These are phyloP conservation scores for Salvelinus alpinus DNA, from an alignment of 2,113 vertebrate genomes.

Conservation along the genomic window DNA sequence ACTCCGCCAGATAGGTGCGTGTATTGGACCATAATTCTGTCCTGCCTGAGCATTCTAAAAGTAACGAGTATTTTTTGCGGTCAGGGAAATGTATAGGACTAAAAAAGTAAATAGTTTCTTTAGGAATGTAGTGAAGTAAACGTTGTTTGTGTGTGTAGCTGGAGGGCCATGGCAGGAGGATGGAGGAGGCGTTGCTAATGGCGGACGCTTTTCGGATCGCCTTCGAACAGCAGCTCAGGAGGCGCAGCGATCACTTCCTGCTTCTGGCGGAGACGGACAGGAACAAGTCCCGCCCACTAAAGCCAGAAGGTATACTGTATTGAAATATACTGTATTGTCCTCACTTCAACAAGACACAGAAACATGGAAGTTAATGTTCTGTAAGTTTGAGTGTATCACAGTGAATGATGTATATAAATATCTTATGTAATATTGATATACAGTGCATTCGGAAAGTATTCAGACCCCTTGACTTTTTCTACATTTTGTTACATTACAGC, in stretches of 20 bases:
- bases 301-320: constrained; percentile 36
- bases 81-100: too few relatives aligned
- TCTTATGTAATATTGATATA: too few relatives aligned
- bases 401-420: too few relatives aligned
- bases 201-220: constrained; percentile 91
- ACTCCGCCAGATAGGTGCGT: too few relatives aligned
- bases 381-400: not conserved
- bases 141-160: constrained; percentile 65
- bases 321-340: not conserved
- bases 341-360: not conserved
- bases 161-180: constrained; percentile 77
- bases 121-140: too few relatives aligned
- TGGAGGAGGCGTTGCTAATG: constrained; percentile 83
- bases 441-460: too few relatives aligned
- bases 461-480: too few relatives aligned
- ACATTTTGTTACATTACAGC: too few relatives aligned
- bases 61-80: too few relatives aligned
- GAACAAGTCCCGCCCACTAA: constrained; percentile 53
- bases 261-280: constrained; percentile 75
- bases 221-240: constrained; percentile 90
- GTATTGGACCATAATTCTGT: too few relatives aligned
- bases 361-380: not conserved
- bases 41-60: too few relatives aligned
- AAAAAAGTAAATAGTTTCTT: too few relatives aligned
- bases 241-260: constrained; percentile 81